These are phyloP conservation scores for Ephialtes manifestator DNA, from an alignment of 2,888 invertebrate genomes.

Conservation along the genomic window DNA sequence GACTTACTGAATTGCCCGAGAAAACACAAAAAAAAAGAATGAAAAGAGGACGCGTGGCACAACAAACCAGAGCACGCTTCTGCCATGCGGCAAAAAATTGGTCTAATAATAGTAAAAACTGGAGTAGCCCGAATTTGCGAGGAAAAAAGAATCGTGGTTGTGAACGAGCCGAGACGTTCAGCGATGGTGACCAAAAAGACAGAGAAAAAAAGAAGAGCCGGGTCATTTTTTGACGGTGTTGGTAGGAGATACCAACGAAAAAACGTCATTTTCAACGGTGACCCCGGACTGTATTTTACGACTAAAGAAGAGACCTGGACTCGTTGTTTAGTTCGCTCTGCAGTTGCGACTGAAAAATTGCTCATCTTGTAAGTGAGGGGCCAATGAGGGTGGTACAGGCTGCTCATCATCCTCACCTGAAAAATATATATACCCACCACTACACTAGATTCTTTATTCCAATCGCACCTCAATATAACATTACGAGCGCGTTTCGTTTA, in stretches of 20 bases:
- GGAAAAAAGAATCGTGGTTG: slow-evolving; percentile 68
- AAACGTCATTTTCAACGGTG: slow-evolving; percentile 51
- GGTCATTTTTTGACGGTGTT: slow-evolving; percentile 50
- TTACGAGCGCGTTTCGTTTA: slow-evolving; percentile 78
- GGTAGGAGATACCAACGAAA: slow-evolving; percentile 28
- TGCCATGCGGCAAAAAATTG: slow-evolving; percentile 80
- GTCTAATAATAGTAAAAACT: slow-evolving; percentile 85
- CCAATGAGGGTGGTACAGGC: slow-evolving; percentile 23
- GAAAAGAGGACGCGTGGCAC: slow-evolving; percentile 70
- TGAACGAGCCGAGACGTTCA: slow-evolving; percentile 48
- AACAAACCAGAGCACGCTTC: slow-evolving; percentile 75
- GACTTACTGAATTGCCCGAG: no score
- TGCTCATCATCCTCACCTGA: neutral
- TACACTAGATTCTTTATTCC: slow-evolving; percentile 57
- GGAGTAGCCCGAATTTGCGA: slow-evolving; percentile 75
- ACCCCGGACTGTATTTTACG: slow-evolving; percentile 54
- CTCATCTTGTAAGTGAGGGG: slow-evolving; percentile 22
- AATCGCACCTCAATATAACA: slow-evolving; percentile 78
- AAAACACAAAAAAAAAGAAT: neutral
- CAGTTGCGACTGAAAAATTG: slow-evolving; percentile 35
- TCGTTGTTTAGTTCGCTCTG: slow-evolving; percentile 35
- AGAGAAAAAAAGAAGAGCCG: slow-evolving; percentile 45
- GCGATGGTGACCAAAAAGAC: slow-evolving; percentile 62
- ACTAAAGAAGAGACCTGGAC: slow-evolving; percentile 49
- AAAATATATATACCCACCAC: slow-evolving; percentile 37